These are phyloP conservation scores for Papilio helenus DNA, from an alignment of 1,140 invertebrate species.

Conservation along the genomic window DNA sequence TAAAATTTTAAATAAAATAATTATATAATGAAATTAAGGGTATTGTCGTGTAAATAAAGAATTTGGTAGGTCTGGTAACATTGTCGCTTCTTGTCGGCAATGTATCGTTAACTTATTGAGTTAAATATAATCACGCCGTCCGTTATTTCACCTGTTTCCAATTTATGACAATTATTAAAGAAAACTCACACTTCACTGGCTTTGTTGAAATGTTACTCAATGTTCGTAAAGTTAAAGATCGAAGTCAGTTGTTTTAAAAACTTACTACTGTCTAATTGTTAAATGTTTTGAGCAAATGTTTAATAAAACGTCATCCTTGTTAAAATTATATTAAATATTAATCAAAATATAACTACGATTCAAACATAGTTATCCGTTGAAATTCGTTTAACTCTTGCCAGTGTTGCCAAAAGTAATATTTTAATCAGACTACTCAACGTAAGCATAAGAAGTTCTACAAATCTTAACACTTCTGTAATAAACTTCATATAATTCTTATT, in stretches of 20 bases:
- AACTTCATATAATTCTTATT: background rate
- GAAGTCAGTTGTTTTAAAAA: too few species aligned
- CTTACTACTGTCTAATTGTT: too few species aligned
- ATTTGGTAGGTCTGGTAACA: constrained; percentile 58
- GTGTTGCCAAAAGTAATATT: constrained; percentile 12
- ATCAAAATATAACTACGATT: background rate
- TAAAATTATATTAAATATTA: background rate
- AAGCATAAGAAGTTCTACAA: background rate
- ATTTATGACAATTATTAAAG: constrained; percentile 40
- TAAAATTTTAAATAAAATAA: constrained; percentile 16
- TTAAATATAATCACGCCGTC: constrained; percentile 62
- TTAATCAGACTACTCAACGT: background rate
- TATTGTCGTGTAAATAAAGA: constrained; percentile 65
- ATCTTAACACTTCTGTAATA: background rate
- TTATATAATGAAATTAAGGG: constrained; percentile 47
- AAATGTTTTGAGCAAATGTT: too few species aligned
- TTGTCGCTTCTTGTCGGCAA: constrained; percentile 22
- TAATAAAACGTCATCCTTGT: background rate
- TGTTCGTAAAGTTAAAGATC: too few species aligned
- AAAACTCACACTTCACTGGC: background rate
- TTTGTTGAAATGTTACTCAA: too few species aligned
- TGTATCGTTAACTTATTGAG: constrained; percentile 46
- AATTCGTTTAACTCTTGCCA: background rate
- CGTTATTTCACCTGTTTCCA: constrained; percentile 53
- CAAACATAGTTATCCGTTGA: background rate